Evolutionary conservation across 1,140 invertebrate species (phyloP).

Genomic region (Lucilia sericata): DNA sequence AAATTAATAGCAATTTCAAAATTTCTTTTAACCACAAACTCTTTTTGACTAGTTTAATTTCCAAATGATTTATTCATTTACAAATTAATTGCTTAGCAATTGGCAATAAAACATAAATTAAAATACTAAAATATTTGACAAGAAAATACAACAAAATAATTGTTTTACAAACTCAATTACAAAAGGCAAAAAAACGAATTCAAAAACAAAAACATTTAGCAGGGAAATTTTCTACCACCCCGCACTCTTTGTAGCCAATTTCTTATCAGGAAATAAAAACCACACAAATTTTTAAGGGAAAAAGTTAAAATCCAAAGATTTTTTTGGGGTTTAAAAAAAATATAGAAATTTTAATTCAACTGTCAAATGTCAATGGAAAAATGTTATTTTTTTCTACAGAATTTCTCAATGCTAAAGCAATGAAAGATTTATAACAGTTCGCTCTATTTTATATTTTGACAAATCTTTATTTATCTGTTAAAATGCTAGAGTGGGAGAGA

Average conservation of each 20-base stretch:
- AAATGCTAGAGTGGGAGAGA: background rate
- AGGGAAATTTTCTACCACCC: background rate
- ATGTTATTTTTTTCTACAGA: background rate
- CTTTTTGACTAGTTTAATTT: background rate
- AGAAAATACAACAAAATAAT: background rate
- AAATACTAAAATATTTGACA: background rate
- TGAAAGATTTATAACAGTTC: constrained; percentile 15
- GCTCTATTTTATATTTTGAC: constrained; percentile 10
- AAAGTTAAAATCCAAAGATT: background rate
- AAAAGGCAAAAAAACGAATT: background rate
- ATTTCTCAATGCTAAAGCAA: background rate
- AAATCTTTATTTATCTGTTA: constrained; percentile 7
- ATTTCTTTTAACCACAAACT: too few relatives aligned
- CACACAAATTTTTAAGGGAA: background rate
- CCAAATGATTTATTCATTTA: background rate
- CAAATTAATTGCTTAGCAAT: background rate
- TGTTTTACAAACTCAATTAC: too few relatives aligned
- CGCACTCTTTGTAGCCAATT: background rate
- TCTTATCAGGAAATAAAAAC: background rate
- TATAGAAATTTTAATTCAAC: background rate
- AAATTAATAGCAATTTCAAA: too few relatives aligned
- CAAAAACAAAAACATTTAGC: background rate
- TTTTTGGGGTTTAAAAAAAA: background rate
- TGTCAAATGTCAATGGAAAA: background rate
- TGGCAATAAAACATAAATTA: background rate